Base-by-base conservation (phyloP, 2,888 invertebrate genomes). In the Tinea trinotella region DNA sequence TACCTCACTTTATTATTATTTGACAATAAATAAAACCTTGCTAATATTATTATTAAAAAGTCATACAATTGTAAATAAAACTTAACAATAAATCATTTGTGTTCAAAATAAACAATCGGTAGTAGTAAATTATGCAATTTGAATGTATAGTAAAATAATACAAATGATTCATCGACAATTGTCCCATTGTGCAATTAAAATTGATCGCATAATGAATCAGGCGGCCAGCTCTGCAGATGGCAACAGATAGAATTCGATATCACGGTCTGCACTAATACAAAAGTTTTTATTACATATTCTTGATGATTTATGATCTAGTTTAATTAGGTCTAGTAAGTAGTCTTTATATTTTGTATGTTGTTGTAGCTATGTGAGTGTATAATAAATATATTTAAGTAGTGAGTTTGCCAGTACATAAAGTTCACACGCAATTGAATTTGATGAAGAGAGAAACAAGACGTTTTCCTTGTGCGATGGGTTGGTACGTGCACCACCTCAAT, bases 341-440 rank as follows among this genome's bases (percentile, higher is more conserved):
- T 30, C 7, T 30, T 10, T 30, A 7, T 30, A 4, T 30, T 30
- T 30, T 4, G 7, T 30, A 30, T 4, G 2, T 30, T 30, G 2
- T 4, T 30, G n/a, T 4, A 30, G 7, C 30, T 30, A 7, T 30
- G 2, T 30, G 2, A 4, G 30, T 30, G 3, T 30, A 30, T 4
- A 30, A 30, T 30, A 4, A 4, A 30, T 57, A n/a, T n/a, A n/a
- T n/a, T n/a, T n/a, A 30, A 30, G 30, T 30, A 10, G 49, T 54
- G 56, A 56, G 55, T 59, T 57, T 52, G 52, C 55, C 59, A n/a
- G n/a, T 7, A 30, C n/a, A 2, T 30, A 62, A 61, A 62, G 61
- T 61, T 63, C 61, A 63, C 64, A 63, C 64, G 59, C 62, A 61
- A 63, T 65, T 65, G 58, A 64, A 64, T 61, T 59, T 54, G 53